A percentile compares a stretch with the other conserved stretches of the same genome.
Evolutionary conservation across 2,797 vertebrate genomes (phyloP).

Genomic region (Propithecus perrieri): DNA sequence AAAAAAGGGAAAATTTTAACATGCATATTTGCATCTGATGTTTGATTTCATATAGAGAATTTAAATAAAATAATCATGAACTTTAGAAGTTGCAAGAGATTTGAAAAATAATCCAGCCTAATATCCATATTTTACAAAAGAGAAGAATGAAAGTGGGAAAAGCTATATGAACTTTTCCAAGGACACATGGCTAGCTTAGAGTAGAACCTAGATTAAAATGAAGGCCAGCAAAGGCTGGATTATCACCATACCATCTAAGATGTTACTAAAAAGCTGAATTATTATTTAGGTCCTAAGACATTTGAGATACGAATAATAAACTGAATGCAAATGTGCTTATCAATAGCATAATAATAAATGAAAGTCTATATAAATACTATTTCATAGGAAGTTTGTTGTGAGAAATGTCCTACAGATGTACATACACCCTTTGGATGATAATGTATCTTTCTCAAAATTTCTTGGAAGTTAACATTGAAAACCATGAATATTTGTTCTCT

Average conservation of each 20-base stretch:
- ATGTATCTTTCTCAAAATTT: background rate
- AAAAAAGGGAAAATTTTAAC: background rate
- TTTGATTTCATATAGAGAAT: background rate
- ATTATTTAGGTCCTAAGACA: background rate
- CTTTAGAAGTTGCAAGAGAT: background rate
- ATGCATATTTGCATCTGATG: background rate
- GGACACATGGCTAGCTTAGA: background rate
- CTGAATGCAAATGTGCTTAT: background rate
- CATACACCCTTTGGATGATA: background rate
- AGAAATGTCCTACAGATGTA: background rate
- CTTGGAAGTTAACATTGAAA: background rate
- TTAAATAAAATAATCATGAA: background rate
- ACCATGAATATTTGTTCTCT: background rate
- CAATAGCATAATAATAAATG: background rate
- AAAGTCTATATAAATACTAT: background rate
- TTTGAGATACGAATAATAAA: background rate
- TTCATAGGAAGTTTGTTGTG: background rate
- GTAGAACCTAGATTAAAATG: background rate
- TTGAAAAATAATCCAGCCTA: background rate
- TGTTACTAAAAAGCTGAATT: background rate
- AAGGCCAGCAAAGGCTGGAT: background rate
- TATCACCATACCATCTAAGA: background rate
- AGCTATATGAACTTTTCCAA: background rate
- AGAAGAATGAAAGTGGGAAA: background rate
- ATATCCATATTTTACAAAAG: background rate